Percentiles rank a stretch among this genome's conserved stretches.
Evolutionary conservation across 2,888 invertebrate species (phyloP).

Genomic region (Caenorhabditis panamensis): DNA sequence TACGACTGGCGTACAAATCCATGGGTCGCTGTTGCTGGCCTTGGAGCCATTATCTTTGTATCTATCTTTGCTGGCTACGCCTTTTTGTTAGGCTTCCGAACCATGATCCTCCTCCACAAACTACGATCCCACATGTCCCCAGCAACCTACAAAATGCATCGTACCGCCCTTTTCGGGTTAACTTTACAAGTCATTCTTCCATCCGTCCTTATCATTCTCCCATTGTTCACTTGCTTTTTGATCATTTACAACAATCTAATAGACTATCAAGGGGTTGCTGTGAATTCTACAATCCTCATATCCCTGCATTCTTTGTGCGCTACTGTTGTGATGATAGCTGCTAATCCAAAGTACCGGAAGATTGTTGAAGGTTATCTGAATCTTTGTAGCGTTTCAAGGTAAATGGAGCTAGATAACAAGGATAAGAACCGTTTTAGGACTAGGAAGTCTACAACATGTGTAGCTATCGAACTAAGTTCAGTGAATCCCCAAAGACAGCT

Average conservation of each 20-base stretch:
- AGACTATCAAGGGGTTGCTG: not conserved
- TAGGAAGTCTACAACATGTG: too few relatives aligned
- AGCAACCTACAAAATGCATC: slow-evolving; percentile 25
- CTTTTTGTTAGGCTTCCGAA: not conserved
- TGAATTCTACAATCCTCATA: not conserved
- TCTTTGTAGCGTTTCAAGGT: not conserved
- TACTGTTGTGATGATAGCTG: not conserved
- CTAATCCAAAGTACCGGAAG: slow-evolving; percentile 4
- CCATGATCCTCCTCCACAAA: slow-evolving; percentile 9
- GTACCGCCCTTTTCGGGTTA: slow-evolving; percentile 15
- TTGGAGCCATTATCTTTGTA: slow-evolving; percentile 18
- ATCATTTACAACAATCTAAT: not conserved
- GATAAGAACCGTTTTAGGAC: too few relatives aligned
- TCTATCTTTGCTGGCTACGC: not conserved
- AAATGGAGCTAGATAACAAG: too few relatives aligned
- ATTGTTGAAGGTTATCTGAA: slow-evolving; percentile 1
- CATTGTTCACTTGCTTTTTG: not conserved
- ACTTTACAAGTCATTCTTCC: slow-evolving; percentile 4
- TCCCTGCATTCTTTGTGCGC: not conserved
- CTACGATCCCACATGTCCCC: slow-evolving; percentile 14
- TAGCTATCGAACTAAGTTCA: too few relatives aligned
- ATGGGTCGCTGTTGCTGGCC: slow-evolving; percentile 22
- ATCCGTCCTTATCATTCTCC: not conserved
- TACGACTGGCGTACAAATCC: slow-evolving; percentile 38
- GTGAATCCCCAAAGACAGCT: too few relatives aligned